Percentiles rank a stretch among this genome's conserved stretches.
These are phyloP conservation scores for Sarcophaga variegata DNA, from an alignment of 2,888 invertebrate genomes.

Conservation along the genomic window DNA sequence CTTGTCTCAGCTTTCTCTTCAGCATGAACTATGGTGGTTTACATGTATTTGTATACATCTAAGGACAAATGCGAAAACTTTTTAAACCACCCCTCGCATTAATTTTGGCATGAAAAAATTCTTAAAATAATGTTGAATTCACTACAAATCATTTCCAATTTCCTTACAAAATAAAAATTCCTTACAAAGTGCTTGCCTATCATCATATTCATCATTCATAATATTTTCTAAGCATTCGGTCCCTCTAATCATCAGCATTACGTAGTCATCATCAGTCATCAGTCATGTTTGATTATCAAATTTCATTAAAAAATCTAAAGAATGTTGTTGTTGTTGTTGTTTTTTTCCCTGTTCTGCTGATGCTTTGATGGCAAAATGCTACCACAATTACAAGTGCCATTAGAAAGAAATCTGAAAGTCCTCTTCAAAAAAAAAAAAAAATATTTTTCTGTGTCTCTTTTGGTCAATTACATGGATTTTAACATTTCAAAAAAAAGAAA, in stretches of 20 bases:
- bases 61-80: no score
- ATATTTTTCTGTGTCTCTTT: neutral
- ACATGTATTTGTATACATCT: no score
- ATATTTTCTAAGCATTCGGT: neutral
- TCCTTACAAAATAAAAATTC: neutral
- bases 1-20: no score
- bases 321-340: neutral
- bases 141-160: neutral
- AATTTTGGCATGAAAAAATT: no score
- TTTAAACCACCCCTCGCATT: no score
- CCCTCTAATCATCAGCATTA: neutral
- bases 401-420: neutral
- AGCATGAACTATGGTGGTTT: no score
- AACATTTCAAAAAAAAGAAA: neutral
- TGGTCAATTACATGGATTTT: conserved; percentile 4
- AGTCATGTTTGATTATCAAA: neutral
- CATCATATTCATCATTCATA: neutral
- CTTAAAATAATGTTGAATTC: no score
- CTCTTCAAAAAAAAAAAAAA: neutral
- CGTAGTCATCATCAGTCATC: neutral
- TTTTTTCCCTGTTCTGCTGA: neutral
- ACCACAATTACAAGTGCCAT: conserved; percentile 3
- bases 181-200: neutral
- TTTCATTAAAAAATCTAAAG: neutral
- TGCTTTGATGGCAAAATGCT: neutral